Conservation (phyloP, 1,140 invertebrate species). For the Latrodectus geometricus region DNA sequence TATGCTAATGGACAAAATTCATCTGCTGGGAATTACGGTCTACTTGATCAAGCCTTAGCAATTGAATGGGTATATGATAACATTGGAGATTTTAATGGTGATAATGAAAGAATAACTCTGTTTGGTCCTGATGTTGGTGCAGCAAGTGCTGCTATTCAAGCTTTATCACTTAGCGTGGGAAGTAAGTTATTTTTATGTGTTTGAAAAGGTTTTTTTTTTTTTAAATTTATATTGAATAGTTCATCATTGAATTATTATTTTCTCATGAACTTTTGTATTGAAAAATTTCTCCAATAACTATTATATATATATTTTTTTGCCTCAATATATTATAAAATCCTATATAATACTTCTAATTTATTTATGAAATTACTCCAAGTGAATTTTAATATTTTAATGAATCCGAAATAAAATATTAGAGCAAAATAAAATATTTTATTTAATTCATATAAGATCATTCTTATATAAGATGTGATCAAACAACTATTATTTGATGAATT, state of each 20-base stretch:
- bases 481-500: too few relatives aligned
- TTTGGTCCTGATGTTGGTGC: constrained; percentile 95
- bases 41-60: constrained; percentile 92
- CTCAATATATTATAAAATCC: too few relatives aligned
- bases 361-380: too few relatives aligned
- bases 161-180: constrained; percentile 68
- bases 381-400: too few relatives aligned
- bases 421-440: too few relatives aligned
- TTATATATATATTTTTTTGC: too few relatives aligned
- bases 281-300: too few relatives aligned
- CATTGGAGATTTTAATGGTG: constrained; percentile 89
- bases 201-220: not conserved
- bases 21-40: constrained; percentile 97
- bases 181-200: constrained; percentile 44
- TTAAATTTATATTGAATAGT: not conserved
- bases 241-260: not conserved
- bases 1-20: constrained; percentile 91
- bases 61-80: constrained; percentile 93
- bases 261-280: not conserved
- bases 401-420: too few relatives aligned
- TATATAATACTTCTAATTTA: too few relatives aligned
- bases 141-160: constrained; percentile 86
- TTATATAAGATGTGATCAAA: too few relatives aligned
- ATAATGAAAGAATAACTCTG: constrained; percentile 86
- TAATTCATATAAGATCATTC: too few relatives aligned